Evolutionary conservation across 2,888 invertebrate genomes (phyloP).

Genomic region (Dicycla oo): DNA sequence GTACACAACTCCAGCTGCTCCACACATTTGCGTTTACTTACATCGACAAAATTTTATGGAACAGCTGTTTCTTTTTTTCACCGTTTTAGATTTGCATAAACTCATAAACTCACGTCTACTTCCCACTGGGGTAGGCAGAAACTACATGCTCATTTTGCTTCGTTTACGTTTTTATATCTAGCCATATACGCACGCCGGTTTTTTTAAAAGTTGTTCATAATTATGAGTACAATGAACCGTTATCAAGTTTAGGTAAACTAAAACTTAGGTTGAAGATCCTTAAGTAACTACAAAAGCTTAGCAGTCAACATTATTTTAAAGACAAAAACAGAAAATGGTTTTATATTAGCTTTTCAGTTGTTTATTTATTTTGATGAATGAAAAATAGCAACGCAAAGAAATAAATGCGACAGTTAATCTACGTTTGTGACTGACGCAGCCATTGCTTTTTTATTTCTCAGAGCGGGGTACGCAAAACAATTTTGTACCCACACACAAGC

Average conservation of each 20-base stretch:
- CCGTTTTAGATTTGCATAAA: background rate
- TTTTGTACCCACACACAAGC: slow-evolving; percentile 31
- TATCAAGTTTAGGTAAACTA: background rate
- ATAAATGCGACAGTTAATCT: slow-evolving; percentile 55
- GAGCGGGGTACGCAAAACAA: slow-evolving; percentile 43
- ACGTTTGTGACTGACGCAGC: slow-evolving; percentile 48
- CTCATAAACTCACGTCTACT: background rate
- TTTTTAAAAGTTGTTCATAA: background rate
- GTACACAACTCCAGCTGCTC: background rate
- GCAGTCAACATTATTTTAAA: background rate
- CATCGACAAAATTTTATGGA: background rate
- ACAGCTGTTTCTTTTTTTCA: background rate
- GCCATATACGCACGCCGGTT: background rate
- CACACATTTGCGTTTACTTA: background rate
- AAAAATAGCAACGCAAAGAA: slow-evolving; percentile 39
- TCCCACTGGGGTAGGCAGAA: background rate
- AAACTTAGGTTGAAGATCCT: no score
- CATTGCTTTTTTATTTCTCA: slow-evolving; percentile 37
- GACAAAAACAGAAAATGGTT: slow-evolving; percentile 19
- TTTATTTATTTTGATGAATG: slow-evolving; percentile 47
- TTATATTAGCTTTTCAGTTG: slow-evolving; percentile 13
- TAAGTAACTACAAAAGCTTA: background rate
- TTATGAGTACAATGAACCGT: background rate
- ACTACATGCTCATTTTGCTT: no score
- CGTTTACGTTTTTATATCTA: background rate